Base-by-base conservation (phyloP, 1,140 invertebrate species). In the Choristoneura fumiferana region DNA sequence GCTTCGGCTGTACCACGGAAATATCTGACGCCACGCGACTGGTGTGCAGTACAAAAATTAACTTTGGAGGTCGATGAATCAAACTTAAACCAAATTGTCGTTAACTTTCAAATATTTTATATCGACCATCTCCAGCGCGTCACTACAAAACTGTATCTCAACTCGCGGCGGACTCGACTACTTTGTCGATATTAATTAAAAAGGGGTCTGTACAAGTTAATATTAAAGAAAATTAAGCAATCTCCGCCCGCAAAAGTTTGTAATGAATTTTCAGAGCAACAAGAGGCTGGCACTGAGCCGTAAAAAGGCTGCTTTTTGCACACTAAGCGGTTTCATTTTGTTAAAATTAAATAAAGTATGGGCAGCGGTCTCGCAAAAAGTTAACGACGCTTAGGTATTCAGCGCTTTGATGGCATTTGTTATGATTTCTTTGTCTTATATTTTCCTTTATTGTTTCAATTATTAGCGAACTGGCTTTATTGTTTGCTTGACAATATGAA, bases 161-260 rank as follows among this genome's bases (percentile, higher is more conserved):
- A 68, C 74, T 70, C 58, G 73, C 76, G 83, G 80, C 76, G 73
- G 73, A 69, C 65, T 73, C 63, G 78, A 85, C 83, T 88, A 88
- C 85, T 88, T 88, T 87, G 85, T 87, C 79, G 81, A 88, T 88
- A 88, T 88, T 88, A 88, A 88, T 88, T 88, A 88, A 88, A 87
- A 84, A 84, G 81, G 79, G 81, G 70, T 76, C 76, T 65, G 69
- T 78, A 84, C 81, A 88, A 88, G 78, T 84, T 86, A 86, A 88
- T 88, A 88, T 86, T 88, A 85, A 88, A 88, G 84, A 88, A 88
- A 86, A 88, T 88, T 88, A 86, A 86, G 79, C 83, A 82, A 85
- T 81, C 83, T 79, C 81, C 81, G 73, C 59, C 69, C 63, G 55
- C 60, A 61, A 17, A 73, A 82, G 64, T 80, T 80, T 63, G 53